Base-by-base conservation (phyloP, 2,797 vertebrate species). In the Monodelphis domestica region DNA sequence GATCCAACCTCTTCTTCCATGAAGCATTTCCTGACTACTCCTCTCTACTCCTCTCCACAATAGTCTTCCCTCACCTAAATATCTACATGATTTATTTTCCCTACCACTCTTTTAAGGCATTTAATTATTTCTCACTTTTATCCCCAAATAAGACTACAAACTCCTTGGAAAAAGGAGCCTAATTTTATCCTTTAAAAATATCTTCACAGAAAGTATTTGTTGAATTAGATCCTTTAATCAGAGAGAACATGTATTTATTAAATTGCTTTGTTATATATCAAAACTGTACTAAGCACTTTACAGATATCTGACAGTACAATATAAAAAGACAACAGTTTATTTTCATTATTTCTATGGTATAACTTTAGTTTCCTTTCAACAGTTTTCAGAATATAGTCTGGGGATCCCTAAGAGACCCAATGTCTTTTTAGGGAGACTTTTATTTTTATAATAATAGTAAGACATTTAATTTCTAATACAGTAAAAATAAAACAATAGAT, bases 291-390 rank as follows among this genome's bases (percentile, higher is more conserved):
- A 53, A 45, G 51, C 90, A 53, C 57, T 59, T 84, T 45, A 84
- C 38, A 84, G 38, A 84, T 84, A 26, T 53, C 54, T 94, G 88
- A 92, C 93, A 87, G 53, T 54, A 87, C 54, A 93, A 12, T 90
- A 88, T 92, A 95, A 94, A 94, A 11, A 93, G 38, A 91, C 24
- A 17, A 94, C 5, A 17, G 54, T 15, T 95, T 95, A 89, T 51
- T 95, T 90, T 95, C 52, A 95, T 78, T n/a, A 88, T 50, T 91
- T 57, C 14, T 12, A 28, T 54, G 88, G 30, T 59, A 95, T 91
- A 92, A 63, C 92, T 94, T 88, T 30, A 15, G 53, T 29, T 91
- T 95, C 92, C 54, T 96, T 53, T 38, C 5, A 70, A 11, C 63
- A 70, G n/a, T 70, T 38, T 21, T 84, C 70, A 11, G 45, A 78